phyloP scores from a whole-genome alignment of 1,140 invertebrate species.

The Lycorma delicatula region DNA sequence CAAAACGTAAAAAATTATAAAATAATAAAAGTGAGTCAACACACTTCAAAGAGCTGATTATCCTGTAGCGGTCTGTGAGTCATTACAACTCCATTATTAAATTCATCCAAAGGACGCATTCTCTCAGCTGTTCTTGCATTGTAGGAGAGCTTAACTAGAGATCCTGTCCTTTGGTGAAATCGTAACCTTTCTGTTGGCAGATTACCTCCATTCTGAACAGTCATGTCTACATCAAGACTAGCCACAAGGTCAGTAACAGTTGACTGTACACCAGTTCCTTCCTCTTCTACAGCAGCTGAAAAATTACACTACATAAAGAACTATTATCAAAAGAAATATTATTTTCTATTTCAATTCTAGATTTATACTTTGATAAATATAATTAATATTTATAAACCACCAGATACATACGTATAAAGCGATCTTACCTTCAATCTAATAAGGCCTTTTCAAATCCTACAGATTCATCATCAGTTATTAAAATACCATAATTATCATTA shows the following conservation, averaged over 20 bases:
- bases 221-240: conserved; percentile 42
- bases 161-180: conserved; percentile 83
- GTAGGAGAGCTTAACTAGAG: conserved; percentile 77
- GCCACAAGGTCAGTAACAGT: conserved; percentile 32
- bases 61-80: conserved; percentile 76
- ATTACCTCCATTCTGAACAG: conserved; percentile 38
- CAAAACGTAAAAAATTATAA: too few relatives aligned
- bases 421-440: too few relatives aligned
- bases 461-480: too few relatives aligned
- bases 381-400: too few relatives aligned
- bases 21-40: too few relatives aligned
- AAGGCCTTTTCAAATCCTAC: too few relatives aligned
- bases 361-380: too few relatives aligned
- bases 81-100: conserved; percentile 90
- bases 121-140: conserved; percentile 79
- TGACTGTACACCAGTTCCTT: not conserved
- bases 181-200: conserved; percentile 54
- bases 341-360: too few relatives aligned
- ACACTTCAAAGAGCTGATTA: conserved; percentile 87
- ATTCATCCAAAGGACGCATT: conserved; percentile 80
- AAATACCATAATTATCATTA: too few relatives aligned
- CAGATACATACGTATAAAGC: too few relatives aligned
- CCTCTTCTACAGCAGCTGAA: conserved; percentile 1
- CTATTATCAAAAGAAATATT: too few relatives aligned
- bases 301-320: too few relatives aligned